phyloP scores from a whole-genome alignment of 2,797 vertebrate genomes.

The Rhodeus uyekii region DNA sequence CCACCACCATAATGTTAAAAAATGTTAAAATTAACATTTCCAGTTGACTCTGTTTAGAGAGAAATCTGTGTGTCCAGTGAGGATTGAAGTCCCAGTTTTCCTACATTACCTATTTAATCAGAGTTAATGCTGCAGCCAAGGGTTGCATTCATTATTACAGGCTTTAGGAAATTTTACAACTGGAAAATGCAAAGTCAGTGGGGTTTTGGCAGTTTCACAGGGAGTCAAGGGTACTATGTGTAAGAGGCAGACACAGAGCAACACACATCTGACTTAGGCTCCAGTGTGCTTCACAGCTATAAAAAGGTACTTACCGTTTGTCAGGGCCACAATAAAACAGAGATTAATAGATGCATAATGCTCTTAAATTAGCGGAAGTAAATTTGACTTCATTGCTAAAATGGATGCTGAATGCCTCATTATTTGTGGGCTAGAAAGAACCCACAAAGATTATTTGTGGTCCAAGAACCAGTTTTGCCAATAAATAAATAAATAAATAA shows the following conservation, averaged over 20 bases:
- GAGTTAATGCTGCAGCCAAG: slow-evolving; percentile 62
- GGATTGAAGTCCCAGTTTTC: slow-evolving; percentile 40
- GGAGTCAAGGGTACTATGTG: not conserved
- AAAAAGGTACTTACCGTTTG: slow-evolving; percentile 19
- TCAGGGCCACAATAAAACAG: slow-evolving; percentile 11
- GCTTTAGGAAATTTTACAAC: slow-evolving; percentile 65
- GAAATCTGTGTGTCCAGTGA: slow-evolving; percentile 32
- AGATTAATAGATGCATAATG: slow-evolving; percentile 30
- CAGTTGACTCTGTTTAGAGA: slow-evolving; percentile 48
- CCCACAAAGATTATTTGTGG: too few species aligned
- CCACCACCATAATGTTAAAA: slow-evolving; percentile 59
- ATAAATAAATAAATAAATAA: too few species aligned
- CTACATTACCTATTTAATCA: slow-evolving; percentile 53
- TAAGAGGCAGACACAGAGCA: not conserved
- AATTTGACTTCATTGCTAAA: not conserved
- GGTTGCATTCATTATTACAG: slow-evolving; percentile 66
- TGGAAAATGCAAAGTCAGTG: slow-evolving; percentile 3
- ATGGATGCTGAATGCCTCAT: not conserved
- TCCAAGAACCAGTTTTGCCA: not conserved
- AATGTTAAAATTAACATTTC: slow-evolving; percentile 49
- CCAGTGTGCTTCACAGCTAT: not conserved
- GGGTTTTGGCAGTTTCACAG: not conserved
- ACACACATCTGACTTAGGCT: slow-evolving; percentile 14
- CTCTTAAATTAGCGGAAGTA: slow-evolving; percentile 15
- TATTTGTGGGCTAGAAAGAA: not conserved